Conservation (phyloP, 2,797 vertebrate species). For the Cetoscarus ocellatus region DNA sequence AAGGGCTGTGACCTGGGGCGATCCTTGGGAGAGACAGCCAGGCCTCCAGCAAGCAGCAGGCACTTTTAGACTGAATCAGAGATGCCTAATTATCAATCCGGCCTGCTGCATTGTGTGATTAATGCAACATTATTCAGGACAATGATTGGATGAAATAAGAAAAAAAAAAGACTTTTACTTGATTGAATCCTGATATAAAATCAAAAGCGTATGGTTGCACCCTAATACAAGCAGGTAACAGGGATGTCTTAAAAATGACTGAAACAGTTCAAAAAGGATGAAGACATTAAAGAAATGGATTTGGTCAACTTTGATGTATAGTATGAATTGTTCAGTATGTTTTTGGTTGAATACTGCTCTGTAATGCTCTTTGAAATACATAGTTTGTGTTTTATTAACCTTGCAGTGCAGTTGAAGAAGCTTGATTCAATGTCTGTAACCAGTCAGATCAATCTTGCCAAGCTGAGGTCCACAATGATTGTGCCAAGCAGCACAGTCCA, state of each 20-base stretch:
- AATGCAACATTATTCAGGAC: conserved; percentile 11
- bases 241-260: background rate
- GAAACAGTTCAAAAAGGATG: background rate
- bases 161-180: background rate
- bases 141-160: conserved; percentile 5
- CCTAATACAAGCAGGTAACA: background rate
- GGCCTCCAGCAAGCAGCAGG: conserved; percentile 54
- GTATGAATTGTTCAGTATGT: too few relatives aligned
- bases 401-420: too few relatives aligned
- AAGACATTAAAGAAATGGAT: too few relatives aligned
- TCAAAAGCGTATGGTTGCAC: background rate
- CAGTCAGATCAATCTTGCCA: too few relatives aligned
- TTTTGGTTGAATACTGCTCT: too few relatives aligned
- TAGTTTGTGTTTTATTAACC: too few relatives aligned
- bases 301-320: too few relatives aligned
- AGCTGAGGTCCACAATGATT: too few relatives aligned
- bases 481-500: too few relatives aligned
- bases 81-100: conserved; percentile 34
- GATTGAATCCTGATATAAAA: background rate
- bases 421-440: too few relatives aligned
- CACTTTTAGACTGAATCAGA: conserved; percentile 35
- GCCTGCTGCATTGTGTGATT: conserved; percentile 8
- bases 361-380: too few relatives aligned
- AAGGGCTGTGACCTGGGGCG: conserved; percentile 47
- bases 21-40: conserved; percentile 46